A percentile compares a stretch with the other conserved stretches of the same genome.
phyloP scores from a whole-genome alignment of 2,888 invertebrate genomes.

The Ephialtes manifestator region DNA sequence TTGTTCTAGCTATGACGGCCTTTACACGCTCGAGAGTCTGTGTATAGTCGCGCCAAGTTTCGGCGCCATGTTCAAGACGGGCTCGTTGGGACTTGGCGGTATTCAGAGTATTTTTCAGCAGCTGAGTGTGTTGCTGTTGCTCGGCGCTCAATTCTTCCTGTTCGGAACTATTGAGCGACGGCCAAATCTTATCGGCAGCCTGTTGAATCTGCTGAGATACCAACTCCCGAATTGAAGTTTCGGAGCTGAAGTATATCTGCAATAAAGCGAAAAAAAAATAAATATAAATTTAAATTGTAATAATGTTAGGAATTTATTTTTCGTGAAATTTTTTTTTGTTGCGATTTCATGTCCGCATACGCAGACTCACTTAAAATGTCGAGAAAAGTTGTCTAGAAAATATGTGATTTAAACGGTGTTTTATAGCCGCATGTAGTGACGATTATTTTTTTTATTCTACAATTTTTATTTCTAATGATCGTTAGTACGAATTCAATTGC shows the following conservation, averaged over 20 bases:
- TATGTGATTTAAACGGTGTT: too few species aligned
- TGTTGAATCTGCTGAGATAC: constrained; percentile 94
- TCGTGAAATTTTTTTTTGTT: not conserved
- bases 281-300: not conserved
- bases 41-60: constrained; percentile 95
- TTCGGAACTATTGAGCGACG: constrained; percentile 92
- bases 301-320: not conserved
- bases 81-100: constrained; percentile 94
- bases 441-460: too few species aligned
- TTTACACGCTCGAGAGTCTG: constrained; percentile 92
- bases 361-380: too few species aligned
- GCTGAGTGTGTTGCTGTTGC: constrained; percentile 93
- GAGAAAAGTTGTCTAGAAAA: too few species aligned
- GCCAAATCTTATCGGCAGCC: constrained; percentile 95
- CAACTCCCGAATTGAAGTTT: constrained; percentile 92
- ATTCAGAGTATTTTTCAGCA: constrained; percentile 93
- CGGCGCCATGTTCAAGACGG: constrained; percentile 93
- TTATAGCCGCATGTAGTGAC: too few species aligned
- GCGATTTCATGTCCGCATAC: too few species aligned
- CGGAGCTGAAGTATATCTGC: constrained; percentile 92
- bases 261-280: constrained; percentile 29
- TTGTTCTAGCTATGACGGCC: constrained; percentile 91
- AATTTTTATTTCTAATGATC: too few species aligned
- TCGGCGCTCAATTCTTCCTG: constrained; percentile 94
- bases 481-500: too few species aligned